Conservation (phyloP, 2,797 vertebrate species). For the Rhodeus uyekii region DNA sequence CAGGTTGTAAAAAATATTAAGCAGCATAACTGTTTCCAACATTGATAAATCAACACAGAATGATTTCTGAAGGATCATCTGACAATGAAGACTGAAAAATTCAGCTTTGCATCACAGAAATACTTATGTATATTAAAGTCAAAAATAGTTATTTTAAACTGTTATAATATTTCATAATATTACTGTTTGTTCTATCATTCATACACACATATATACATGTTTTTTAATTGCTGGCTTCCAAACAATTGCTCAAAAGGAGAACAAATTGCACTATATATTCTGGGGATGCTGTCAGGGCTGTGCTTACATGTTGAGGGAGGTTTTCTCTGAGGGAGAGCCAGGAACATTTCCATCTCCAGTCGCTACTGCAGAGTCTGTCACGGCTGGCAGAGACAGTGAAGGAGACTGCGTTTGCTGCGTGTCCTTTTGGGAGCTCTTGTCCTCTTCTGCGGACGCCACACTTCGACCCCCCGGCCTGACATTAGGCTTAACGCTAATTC, state of each 20-base stretch:
- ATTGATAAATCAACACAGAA: too few relatives aligned
- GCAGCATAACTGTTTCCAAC: too few relatives aligned
- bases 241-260: background rate
- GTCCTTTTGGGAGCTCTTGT: slow-evolving; percentile 8
- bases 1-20: too few relatives aligned
- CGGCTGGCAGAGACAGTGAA: background rate
- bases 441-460: slow-evolving; percentile 35
- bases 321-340: slow-evolving; percentile 19
- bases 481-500: slow-evolving; percentile 86
- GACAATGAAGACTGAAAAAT: too few relatives aligned
- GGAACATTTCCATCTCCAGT: slow-evolving; percentile 10
- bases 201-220: too few relatives aligned
- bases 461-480: slow-evolving; percentile 74
- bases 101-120: too few relatives aligned
- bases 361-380: slow-evolving; percentile 24
- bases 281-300: background rate
- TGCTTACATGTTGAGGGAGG: slow-evolving; percentile 49
- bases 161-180: too few relatives aligned
- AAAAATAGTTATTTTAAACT: too few relatives aligned
- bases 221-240: too few relatives aligned
- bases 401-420: slow-evolving; percentile 10
- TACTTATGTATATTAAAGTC: too few relatives aligned
- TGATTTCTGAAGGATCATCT: too few relatives aligned
- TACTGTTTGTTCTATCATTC: too few relatives aligned
- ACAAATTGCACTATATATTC: background rate